Evolutionary conservation across 1,140 invertebrate genomes (phyloP).

Genomic region (Drosophila nigromelanica): DNA sequence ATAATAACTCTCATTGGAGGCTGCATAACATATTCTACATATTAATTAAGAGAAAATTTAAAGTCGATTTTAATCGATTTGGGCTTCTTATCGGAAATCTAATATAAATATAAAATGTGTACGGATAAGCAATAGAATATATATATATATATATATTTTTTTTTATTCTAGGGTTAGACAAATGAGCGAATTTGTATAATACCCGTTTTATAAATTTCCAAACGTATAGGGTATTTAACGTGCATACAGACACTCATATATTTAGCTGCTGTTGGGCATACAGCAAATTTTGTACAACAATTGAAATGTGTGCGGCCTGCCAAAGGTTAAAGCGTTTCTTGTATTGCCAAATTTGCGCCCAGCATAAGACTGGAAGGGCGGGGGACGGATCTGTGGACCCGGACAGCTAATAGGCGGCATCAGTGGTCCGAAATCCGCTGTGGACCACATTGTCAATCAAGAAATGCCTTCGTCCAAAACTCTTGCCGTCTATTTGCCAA

Average conservation of each 20-base stretch:
- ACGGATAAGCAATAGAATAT: too few species aligned
- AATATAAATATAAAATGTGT: too few species aligned
- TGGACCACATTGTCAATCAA: slow-evolving; percentile 70
- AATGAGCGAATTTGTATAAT: too few species aligned
- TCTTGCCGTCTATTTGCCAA: slow-evolving; percentile 59
- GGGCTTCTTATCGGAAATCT: too few species aligned
- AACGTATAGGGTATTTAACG: not conserved
- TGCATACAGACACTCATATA: not conserved
- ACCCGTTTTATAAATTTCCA: too few species aligned
- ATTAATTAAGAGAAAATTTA: too few species aligned
- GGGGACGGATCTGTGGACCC: slow-evolving; percentile 10
- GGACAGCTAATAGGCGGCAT: slow-evolving; percentile 1
- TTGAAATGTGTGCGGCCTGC: slow-evolving; percentile 70
- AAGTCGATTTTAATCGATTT: too few species aligned
- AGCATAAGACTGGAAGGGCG: slow-evolving; percentile 1
- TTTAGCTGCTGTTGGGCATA: slow-evolving; percentile 15
- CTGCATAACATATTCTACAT: too few species aligned
- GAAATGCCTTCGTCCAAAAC: slow-evolving; percentile 47
- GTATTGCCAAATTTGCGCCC: slow-evolving; percentile 62
- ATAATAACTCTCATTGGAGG: too few species aligned
- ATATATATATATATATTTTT: too few species aligned
- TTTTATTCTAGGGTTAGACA: too few species aligned
- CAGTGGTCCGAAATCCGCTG: slow-evolving; percentile 7
- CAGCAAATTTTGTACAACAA: slow-evolving; percentile 45
- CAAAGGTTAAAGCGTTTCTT: slow-evolving; percentile 69